Conservation (phyloP, 2,113 vertebrate genomes). For the Perca fluviatilis region DNA sequence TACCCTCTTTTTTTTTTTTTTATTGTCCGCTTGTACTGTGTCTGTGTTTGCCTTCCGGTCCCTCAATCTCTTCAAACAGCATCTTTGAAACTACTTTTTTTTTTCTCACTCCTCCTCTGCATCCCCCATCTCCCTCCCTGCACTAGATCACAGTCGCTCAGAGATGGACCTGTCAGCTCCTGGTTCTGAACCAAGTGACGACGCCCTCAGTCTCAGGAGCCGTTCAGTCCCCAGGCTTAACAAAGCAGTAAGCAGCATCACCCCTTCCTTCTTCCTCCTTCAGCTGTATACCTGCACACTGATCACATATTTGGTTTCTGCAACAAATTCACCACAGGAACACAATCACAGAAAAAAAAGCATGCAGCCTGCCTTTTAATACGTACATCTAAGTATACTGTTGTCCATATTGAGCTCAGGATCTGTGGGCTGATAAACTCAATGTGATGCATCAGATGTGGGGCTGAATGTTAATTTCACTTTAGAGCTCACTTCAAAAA, state of each 20-base stretch:
- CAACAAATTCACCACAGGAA: constrained; percentile 3
- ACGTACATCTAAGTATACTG: neutral
- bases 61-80: constrained; percentile 17
- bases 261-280: neutral
- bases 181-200: constrained; percentile 86
- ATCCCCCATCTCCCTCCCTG: neutral
- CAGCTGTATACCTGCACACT: neutral
- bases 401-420: neutral
- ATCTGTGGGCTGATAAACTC: constrained; percentile 34
- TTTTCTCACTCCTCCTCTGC: neutral
- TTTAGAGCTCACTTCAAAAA: constrained; percentile 73
- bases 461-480: constrained; percentile 66
- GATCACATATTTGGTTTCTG: constrained; percentile 7
- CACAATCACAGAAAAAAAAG: neutral
- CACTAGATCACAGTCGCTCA: constrained; percentile 90
- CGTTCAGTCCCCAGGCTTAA: constrained; percentile 93
- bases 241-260: constrained; percentile 73
- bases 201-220: constrained; percentile 87
- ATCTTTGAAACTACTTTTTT: constrained; percentile 12
- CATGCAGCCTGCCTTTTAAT: neutral
- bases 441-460: constrained; percentile 23
- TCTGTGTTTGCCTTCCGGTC: neutral
- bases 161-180: constrained; percentile 91
- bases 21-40: neutral
- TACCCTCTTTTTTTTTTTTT: neutral